Evolutionary conservation across 1,140 invertebrate genomes (phyloP).

Genomic region (Trachymyrmex septentrionalis): DNA sequence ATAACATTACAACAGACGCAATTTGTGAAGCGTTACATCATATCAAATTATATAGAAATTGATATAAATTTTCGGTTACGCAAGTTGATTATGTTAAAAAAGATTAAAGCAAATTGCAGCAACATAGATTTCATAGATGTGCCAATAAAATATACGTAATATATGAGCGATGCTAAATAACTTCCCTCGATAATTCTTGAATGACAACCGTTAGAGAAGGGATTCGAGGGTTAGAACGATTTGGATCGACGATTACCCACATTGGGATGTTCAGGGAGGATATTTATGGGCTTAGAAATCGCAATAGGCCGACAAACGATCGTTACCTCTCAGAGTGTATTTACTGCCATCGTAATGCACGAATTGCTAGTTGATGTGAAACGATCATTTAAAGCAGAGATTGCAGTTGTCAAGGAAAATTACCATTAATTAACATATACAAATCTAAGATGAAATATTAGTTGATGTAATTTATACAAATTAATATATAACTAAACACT

Average conservation of each 20-base stretch:
- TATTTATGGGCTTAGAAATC: conserved; percentile 74
- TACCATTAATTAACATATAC: not conserved
- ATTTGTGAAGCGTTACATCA: not conserved
- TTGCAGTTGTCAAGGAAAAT: not conserved
- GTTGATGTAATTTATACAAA: not conserved
- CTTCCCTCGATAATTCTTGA: conserved; percentile 52
- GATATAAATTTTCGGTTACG: not conserved
- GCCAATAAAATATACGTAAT: conserved; percentile 30
- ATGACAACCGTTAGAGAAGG: conserved; percentile 60
- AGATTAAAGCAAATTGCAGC: not conserved
- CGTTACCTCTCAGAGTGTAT: conserved; percentile 71
- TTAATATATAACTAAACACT: not conserved
- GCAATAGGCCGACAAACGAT: conserved; percentile 71
- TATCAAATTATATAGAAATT: not conserved
- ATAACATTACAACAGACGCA: not conserved
- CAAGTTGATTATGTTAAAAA: not conserved
- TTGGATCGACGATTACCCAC: conserved; percentile 66
- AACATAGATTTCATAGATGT: not conserved
- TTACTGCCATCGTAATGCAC: conserved; percentile 50
- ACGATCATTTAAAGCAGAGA: conserved; percentile 30
- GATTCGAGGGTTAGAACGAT: conserved; percentile 45
- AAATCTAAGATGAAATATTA: not conserved
- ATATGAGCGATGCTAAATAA: conserved; percentile 47
- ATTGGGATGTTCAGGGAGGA: conserved; percentile 51
- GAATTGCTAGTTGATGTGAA: conserved; percentile 47